Conservation (phyloP, 2,888 invertebrate species). For the Morpho deidamia region DNA sequence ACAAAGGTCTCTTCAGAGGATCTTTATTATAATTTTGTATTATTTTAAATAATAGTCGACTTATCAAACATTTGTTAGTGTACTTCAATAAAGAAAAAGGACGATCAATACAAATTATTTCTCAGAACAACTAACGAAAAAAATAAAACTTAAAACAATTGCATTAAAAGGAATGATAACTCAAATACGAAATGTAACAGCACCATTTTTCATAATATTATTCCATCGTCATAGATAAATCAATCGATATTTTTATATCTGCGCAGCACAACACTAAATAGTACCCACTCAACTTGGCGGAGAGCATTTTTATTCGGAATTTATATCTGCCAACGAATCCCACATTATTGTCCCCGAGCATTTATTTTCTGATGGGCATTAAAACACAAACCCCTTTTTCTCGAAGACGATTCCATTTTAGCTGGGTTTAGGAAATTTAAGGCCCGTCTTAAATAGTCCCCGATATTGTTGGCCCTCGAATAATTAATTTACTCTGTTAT, state of each 20-base stretch:
- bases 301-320: constrained; percentile 73
- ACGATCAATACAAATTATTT: no score
- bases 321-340: constrained; percentile 73
- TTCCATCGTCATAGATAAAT: no score
- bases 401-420: constrained; percentile 73
- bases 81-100: no score
- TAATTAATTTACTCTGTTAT: constrained; percentile 74
- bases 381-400: constrained; percentile 76
- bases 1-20: no score
- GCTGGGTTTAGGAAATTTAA: constrained; percentile 76
- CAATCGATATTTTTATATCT: no score
- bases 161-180: background rate
- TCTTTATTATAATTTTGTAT: no score
- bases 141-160: no score
- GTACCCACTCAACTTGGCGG: constrained; percentile 34
- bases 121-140: no score
- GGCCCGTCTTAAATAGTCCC: constrained; percentile 57
- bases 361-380: constrained; percentile 77
- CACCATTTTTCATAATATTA: no score
- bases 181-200: background rate
- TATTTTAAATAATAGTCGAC: no score
- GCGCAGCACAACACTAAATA: constrained; percentile 35
- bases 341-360: constrained; percentile 74
- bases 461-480: constrained; percentile 55
- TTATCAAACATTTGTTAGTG: no score